Evolutionary conservation across 2,797 vertebrate species (phyloP), one percentile per base, ranked within the genome.

Genomic region (Orientallactaga sibirica): DNA sequence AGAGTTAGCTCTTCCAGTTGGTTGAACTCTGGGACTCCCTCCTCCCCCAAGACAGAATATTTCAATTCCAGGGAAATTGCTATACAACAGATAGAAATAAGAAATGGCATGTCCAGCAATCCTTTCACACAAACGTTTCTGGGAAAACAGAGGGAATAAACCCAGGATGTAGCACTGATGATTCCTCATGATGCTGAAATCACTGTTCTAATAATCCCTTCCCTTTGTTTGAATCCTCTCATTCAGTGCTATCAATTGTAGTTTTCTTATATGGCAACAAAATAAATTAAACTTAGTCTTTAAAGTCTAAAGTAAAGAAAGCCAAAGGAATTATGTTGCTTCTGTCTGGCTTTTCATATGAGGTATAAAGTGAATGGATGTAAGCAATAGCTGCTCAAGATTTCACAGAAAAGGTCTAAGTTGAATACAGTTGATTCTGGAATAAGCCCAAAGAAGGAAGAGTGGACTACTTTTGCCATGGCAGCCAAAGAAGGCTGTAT

Each of bases 381-480:
- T 91, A 78, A 33, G 29, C 15, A 24, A 79, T 58, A 12, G 22
- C 37, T 77, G 27, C 16, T 88, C 37, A 55, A 71, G 29, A 82
- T 41, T 62, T 64, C 78, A 76, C 27, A 58, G 18, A 29, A 86
- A 88, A 86, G 22, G 3, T 64, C 61, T 88, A 7, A 20, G 19
- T 24, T 83, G 48, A 88, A 85, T 55, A 19, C 4, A 27, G 81
- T 58, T 82, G 29, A 71, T 58, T 90, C 79, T 85, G 78, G 85
- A 86, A 33, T n/a, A 64, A 70, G 16, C 77, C 81, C 81, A 92
- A 76, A 70, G 29, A 66, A 80, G 2, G 52, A 84, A 92, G 58
- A 62, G 7, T 25, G 78, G 15, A 55, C 78, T 74, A 22, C 25
- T 52, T 86, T 37, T 75, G 70, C 66, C 41, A 82, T 58, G 76